Base-by-base conservation (phyloP, 2,113 vertebrate genomes). In the Formicarius rufipectus region DNA sequence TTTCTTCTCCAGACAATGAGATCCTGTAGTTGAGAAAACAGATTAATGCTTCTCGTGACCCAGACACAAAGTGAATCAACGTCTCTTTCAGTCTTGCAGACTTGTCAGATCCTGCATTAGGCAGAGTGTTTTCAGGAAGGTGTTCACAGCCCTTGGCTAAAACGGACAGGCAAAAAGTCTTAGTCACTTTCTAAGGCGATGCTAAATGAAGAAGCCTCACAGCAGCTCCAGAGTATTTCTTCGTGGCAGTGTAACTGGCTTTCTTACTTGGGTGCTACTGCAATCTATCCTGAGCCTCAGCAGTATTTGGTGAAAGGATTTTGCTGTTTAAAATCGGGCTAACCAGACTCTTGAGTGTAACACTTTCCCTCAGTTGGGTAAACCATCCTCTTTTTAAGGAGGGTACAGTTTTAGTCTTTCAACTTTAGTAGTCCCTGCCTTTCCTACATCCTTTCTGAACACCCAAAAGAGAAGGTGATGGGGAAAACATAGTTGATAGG, bases 61-160 rank as follows among this genome's bases (percentile, higher is more conserved):
- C 75, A 95, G 66, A 89, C 2, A 5, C 44, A 60, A 92, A 94
- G 40, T 31, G 28, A 75, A 94, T 82, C 84, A 78, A 59, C 4
- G 12, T 52, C 66, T 92, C 47, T 75, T 62, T 58, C 75, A 93
- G 63, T 37, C 76, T 52, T 64, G 64, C 47, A 92, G 81, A 55
- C 82, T 53, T 74, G 87, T 80, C 75, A 77, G 64, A 56, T 92
- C 72, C 87, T 88, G 87, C 66, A 76, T 55, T 55, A 85, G 72
- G n/a, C 66, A 75, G n/a, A 68, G 10, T 33, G n/a, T 83, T 82
- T 89, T 74, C 72, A 81, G 64, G 16, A 93, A 71, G 75, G 59
- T 52, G 73, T 76, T 88, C 86, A 84, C 42, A 79, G 55, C 45
- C 89, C 55, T 88, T 77, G 78, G 55, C 63, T 94, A 94, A 89